Evolutionary conservation across 2,888 invertebrate genomes (phyloP), one percentile per base, ranked within the genome.

Genomic region (Tipula helvola): DNA sequence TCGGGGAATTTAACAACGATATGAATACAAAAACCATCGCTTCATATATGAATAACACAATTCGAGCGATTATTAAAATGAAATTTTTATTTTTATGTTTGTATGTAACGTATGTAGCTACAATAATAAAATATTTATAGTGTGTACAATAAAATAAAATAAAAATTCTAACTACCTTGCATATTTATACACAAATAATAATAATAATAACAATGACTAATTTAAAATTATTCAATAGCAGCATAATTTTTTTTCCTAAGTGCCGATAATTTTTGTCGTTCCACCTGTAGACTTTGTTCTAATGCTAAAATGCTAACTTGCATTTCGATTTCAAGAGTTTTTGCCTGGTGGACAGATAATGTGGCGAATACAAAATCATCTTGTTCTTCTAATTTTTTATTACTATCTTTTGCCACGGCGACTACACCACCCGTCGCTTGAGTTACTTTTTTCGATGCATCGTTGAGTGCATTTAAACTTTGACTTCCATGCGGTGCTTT

Each of bases 241-340:
- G 85, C n/a, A 93, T 99, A 99, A 92, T 99, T 98, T 88, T 97
- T 95, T 90, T 96, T 96, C 88, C 99, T 93, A 87, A 99, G 93
- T 87, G 97, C 96, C 39, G 97, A 95, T 88, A 99, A 93, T 88
- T 95, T 93, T 88, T 95, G 93, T 88, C 99, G 93, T 92, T 99
- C 98, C 88, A 95, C 96, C 90, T 97, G 97, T 88, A 99, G 92
- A 87, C 96, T 95, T 88, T 96, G 96, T 91, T 99, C 99, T 88
- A 99, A 92, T 92, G 99, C 98, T 88, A 99, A 93, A 87, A 99
- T 96, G 89, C 96, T 95, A 83, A 99, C 98, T 92, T 98, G 98
- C 88, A 97, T 96, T 92, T 99, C 99, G 97, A 99, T 99, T 93
- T 99, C 99, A 89, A 97, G 93, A 52, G 97, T 95, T 90, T 99